A percentile compares a stretch with the other conserved stretches of the same genome.
Conservation (phyloP, 2,888 invertebrate species). For the Caenorhabditis sinica region DNA sequence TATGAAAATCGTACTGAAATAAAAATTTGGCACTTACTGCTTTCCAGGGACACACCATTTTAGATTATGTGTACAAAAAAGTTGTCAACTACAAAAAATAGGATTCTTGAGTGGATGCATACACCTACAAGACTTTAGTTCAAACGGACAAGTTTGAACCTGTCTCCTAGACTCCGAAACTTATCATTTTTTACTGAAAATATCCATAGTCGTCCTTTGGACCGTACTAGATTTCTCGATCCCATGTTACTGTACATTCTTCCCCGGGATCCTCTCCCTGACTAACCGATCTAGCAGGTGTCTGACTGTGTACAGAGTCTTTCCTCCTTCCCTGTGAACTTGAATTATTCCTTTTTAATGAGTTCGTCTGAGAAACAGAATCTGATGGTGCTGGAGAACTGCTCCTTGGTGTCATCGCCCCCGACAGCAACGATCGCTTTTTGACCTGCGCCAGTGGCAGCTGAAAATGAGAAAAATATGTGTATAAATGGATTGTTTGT, state of each 20-base stretch:
- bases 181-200: too few species aligned
- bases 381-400: conserved; percentile 83
- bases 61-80: too few species aligned
- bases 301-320: conserved; percentile 71
- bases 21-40: too few species aligned
- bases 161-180: too few species aligned
- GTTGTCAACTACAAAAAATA: too few species aligned
- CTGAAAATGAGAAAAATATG: conserved; percentile 37
- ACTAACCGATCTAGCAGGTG: conserved; percentile 71
- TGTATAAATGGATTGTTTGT: conserved; percentile 34
- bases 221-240: too few species aligned
- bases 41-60: too few species aligned
- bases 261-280: background rate
- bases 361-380: conserved; percentile 81
- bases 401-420: conserved; percentile 78
- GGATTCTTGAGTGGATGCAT: too few species aligned
- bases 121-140: too few species aligned
- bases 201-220: too few species aligned
- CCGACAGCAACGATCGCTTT: conserved; percentile 73
- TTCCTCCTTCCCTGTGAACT: conserved; percentile 56
- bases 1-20: too few species aligned
- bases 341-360: conserved; percentile 76
- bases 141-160: too few species aligned
- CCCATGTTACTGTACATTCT: background rate
- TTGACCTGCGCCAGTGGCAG: conserved; percentile 55